Base-by-base conservation (phyloP, 2,888 invertebrate species). In the Phorcus lineatus region DNA sequence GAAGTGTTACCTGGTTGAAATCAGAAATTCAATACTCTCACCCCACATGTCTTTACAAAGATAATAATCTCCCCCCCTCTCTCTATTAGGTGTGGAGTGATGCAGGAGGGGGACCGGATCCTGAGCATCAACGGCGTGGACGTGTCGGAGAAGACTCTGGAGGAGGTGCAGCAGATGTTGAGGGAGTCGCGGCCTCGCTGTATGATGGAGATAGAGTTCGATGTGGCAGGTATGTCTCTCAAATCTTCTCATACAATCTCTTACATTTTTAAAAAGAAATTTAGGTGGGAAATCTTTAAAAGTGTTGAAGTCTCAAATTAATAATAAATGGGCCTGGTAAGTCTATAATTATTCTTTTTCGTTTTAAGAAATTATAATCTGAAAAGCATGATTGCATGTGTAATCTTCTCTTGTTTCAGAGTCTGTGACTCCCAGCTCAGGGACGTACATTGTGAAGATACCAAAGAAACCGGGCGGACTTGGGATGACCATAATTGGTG, bases 401-500 rank as follows among this genome's bases (percentile, higher is more conserved):
- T 53, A 11, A 36, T 75, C 0, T 70, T 74, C 47, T 79, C 40
- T 28, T 77, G 31, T 83, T 84, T 75, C 86, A 13, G 97, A 98
- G 86, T 95, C 97, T 0, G 97, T 98, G 67, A 96, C 97, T 84
- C 97, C 98, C 1, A 96, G 97, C 6, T 96, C 97, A 87, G 98
- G 98, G 0, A 96, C 97, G 0, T 98, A 98, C 91, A 96, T 96
- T 84, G 97, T 99, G 0, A 97, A 97, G 92, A 94, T 98, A 77
- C 96, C 97, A 4, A 94, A 94, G 86, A 92, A 93, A 84, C 96
- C 96, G 55, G 90, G 90, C 16, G 97, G 97, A 4, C 94, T 98
- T 17, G 98, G 98, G 2, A 95, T 98, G 55, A 97, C 97, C n/a
- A 96, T 98, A 9, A 97, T 96, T 91, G 96, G 96, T 95, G 93